Percentiles rank a stretch among this genome's conserved stretches.
These are phyloP conservation scores for Diadumene lineata DNA, from an alignment of 92 coral and sea anemone genomes.

Conservation along the genomic window DNA sequence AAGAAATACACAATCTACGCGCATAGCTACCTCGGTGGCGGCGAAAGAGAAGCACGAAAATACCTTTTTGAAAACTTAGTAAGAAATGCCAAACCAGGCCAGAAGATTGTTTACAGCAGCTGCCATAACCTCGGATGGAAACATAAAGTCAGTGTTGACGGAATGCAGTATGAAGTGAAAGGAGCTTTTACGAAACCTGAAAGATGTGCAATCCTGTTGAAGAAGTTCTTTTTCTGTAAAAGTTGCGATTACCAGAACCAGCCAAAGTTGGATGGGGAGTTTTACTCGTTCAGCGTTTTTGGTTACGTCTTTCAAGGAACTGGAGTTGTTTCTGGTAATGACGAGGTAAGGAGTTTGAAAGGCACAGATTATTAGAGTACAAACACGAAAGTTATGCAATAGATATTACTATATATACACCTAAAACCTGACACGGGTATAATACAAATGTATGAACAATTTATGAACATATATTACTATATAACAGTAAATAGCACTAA, in stretches of 20 bases:
- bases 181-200: conserved; percentile 14
- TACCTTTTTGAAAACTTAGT: conserved; percentile 19
- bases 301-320: conserved; percentile 41
- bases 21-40: conserved; percentile 57
- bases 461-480: too few relatives aligned
- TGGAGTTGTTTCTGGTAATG: conserved; percentile 35
- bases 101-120: conserved; percentile 37
- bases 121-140: conserved; percentile 48
- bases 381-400: too few relatives aligned
- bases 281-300: conserved; percentile 38
- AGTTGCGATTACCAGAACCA: conserved; percentile 50
- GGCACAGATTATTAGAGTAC: too few relatives aligned
- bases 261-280: conserved; percentile 44
- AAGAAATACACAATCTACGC: conserved; percentile 30
- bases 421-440: too few relatives aligned
- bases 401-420: too few relatives aligned
- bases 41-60: conserved; percentile 49
- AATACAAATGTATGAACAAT: too few relatives aligned
- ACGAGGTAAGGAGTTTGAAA: too few relatives aligned
- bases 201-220: conserved; percentile 24
- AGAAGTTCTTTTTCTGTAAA: conserved; percentile 39
- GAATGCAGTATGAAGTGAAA: conserved; percentile 8
- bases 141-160: conserved; percentile 9
- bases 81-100: not conserved
- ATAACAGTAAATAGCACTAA: too few relatives aligned